Evolutionary conservation across 1,140 invertebrate genomes (phyloP).

Genomic region (Diachasmimorpha longicaudata): DNA sequence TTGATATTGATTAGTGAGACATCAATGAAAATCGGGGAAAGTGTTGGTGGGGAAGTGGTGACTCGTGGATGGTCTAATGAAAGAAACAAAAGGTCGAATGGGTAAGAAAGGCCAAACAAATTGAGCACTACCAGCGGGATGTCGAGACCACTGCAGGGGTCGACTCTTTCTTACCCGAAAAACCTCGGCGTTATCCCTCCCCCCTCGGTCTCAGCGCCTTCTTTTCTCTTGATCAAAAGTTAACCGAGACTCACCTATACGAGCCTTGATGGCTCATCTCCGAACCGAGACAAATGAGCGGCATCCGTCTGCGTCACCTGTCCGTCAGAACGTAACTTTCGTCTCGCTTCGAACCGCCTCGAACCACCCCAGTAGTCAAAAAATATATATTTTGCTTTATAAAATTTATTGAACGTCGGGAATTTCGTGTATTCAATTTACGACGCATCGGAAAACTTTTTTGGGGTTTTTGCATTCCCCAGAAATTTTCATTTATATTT

Average conservation of each 20-base stretch:
- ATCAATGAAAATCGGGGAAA: background rate
- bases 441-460: no score
- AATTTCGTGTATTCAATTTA: no score
- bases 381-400: background rate
- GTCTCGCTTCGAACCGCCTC: constrained; percentile 39
- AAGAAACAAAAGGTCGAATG: background rate
- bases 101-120: constrained; percentile 4
- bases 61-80: constrained; percentile 1
- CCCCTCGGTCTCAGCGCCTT: background rate
- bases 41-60: background rate
- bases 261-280: constrained; percentile 4
- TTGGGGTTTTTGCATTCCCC: no score
- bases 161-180: background rate
- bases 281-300: constrained; percentile 62
- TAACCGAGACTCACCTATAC: background rate
- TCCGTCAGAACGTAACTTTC: constrained; percentile 59
- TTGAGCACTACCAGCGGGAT: background rate
- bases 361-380: constrained; percentile 3
- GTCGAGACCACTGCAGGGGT: background rate
- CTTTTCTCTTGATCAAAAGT: background rate
- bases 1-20: background rate
- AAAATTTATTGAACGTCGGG: no score
- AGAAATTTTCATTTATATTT: no score
- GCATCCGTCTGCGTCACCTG: constrained; percentile 63
- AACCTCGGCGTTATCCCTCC: background rate